Evolutionary conservation across 2,113 vertebrate species (phyloP).

Genomic region (Cisticola juncidis): DNA sequence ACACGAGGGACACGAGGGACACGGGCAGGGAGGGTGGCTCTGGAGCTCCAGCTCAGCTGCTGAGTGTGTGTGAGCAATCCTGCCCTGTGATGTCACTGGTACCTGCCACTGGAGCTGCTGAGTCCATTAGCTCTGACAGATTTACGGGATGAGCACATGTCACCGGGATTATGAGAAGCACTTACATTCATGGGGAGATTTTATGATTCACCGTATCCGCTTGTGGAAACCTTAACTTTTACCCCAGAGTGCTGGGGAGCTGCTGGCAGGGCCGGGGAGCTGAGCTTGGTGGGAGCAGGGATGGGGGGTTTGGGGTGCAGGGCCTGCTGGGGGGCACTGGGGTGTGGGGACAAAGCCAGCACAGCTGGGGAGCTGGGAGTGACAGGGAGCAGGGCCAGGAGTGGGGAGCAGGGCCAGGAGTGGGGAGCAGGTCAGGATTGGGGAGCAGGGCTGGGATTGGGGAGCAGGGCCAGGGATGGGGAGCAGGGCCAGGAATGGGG

Average conservation of each 20-base stretch:
- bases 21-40: not conserved
- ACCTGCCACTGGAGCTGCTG: conserved; percentile 9
- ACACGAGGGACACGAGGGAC: not conserved
- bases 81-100: conserved; percentile 2
- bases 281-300: not conserved
- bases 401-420: too few species aligned
- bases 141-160: conserved; percentile 4
- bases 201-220: conserved; percentile 40
- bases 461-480: fast-evolving
- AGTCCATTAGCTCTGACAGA: not conserved
- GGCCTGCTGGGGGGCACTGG: not conserved
- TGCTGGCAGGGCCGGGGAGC: not conserved
- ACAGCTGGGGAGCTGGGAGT: not conserved
- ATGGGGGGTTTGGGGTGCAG: not conserved
- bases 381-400: not conserved
- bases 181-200: conserved; percentile 22
- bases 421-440: not conserved
- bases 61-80: not conserved
- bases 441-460: not conserved
- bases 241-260: not conserved
- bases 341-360: not conserved
- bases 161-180: not conserved
- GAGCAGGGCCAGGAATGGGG: not conserved
- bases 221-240: not conserved
- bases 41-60: not conserved